Percentiles rank a stretch among this genome's conserved stretches.
These are phyloP conservation scores for Agrypnia vestita DNA, from an alignment of 1,140 invertebrate species.

Conservation along the genomic window DNA sequence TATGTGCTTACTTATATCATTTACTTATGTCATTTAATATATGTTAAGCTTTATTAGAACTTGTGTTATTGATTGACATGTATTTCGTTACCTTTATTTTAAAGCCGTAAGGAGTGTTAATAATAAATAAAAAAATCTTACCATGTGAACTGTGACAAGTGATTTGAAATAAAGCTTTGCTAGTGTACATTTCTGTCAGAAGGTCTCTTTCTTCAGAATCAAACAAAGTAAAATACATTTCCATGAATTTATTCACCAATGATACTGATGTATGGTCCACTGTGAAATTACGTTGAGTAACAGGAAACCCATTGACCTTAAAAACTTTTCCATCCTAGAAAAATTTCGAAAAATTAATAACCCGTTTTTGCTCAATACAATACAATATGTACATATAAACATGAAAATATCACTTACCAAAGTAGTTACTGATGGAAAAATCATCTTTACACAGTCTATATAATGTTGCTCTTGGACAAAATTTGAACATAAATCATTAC, in stretches of 20 bases:
- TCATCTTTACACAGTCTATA: constrained; percentile 65
- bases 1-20: too few species aligned
- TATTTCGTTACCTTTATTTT: too few species aligned
- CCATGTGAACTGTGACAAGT: constrained; percentile 49
- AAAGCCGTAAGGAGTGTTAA: too few species aligned
- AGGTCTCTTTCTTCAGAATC: constrained; percentile 63
- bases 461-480: constrained; percentile 68
- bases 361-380: background rate
- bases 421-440: constrained; percentile 66
- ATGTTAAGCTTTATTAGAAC: too few species aligned
- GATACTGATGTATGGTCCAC: constrained; percentile 54
- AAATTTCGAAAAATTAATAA: background rate
- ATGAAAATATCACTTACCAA: constrained; percentile 63
- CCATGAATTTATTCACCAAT: constrained; percentile 66
- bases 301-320: constrained; percentile 7
- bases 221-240: constrained; percentile 65
- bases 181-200: constrained; percentile 63
- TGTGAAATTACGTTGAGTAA: constrained; percentile 43
- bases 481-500: constrained; percentile 65
- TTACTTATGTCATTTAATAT: too few species aligned
- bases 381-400: background rate
- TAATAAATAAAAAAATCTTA: too few species aligned
- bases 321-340: constrained; percentile 51
- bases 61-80: too few species aligned
- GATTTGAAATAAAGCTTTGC: constrained; percentile 64